Percentiles rank a stretch among this genome's conserved stretches.
Evolutionary conservation across 2,113 vertebrate species (phyloP).

Genomic region (Bufo gargarizans): DNA sequence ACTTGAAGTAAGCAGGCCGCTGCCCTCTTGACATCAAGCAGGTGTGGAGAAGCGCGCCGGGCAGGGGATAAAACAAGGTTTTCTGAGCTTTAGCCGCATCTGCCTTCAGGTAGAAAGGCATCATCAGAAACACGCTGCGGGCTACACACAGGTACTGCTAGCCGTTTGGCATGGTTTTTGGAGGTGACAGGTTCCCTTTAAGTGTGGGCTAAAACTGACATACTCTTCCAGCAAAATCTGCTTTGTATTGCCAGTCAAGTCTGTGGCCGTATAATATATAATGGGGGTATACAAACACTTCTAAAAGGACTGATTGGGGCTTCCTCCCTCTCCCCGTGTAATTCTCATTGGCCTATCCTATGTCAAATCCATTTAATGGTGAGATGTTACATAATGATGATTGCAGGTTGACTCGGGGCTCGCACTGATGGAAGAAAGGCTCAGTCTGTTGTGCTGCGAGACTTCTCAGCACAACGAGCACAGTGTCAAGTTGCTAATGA

Average conservation of each 20-base stretch:
- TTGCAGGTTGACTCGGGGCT: constrained; percentile 30
- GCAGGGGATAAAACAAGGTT: no score
- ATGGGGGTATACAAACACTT: background rate
- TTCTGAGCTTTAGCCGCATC: no score
- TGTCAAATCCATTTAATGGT: constrained; percentile 25
- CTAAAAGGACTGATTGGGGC: background rate
- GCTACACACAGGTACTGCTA: no score
- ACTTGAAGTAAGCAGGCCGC: no score
- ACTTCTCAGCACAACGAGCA: constrained; percentile 28
- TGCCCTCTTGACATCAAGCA: no score
- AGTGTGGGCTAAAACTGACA: background rate
- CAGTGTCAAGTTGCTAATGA: constrained; percentile 50
- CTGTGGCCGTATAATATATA: background rate
- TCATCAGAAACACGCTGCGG: no score
- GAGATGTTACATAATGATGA: constrained; percentile 45
- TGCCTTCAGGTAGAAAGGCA: no score
- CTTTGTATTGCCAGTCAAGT: background rate
- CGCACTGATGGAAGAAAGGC: constrained; percentile 16
- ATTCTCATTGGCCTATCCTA: background rate
- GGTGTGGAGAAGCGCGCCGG: no score
- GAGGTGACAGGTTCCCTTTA: no score
- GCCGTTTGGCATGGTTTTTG: no score
- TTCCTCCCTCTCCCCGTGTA: background rate
- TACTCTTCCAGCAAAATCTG: no score
- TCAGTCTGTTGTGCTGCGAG: constrained; percentile 18